Conservation (phyloP, 2,113 vertebrate genomes). For the Acanthisitta chloris region DNA sequence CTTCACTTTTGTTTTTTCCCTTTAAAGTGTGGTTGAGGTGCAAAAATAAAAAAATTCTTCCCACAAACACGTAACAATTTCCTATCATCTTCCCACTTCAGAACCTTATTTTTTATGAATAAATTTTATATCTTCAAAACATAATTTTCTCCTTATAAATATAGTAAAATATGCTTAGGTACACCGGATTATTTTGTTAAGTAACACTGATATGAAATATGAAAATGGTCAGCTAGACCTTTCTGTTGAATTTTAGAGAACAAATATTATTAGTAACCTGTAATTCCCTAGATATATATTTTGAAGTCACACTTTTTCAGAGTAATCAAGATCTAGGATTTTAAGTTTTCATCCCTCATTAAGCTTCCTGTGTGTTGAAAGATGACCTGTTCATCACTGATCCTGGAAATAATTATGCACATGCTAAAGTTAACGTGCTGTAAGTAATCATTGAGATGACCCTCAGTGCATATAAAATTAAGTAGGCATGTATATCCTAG, state of each 20-base stretch:
- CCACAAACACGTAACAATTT: background rate
- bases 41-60: background rate
- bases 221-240: background rate
- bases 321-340: background rate
- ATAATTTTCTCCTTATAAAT: background rate
- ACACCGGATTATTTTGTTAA: background rate
- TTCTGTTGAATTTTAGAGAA: background rate
- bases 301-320: background rate
- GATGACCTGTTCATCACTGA: background rate
- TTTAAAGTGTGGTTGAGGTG: background rate
- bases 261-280: background rate
- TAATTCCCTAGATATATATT: background rate
- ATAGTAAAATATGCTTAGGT: background rate
- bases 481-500: background rate
- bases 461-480: background rate
- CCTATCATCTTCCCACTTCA: background rate
- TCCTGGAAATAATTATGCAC: background rate
- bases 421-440: background rate
- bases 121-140: background rate
- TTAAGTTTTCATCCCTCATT: background rate
- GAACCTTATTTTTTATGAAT: background rate
- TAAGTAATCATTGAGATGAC: background rate
- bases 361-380: background rate
- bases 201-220: background rate
- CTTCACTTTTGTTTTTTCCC: fast-evolving